phyloP scores from a whole-genome alignment of 2,888 invertebrate genomes.

The Eretmocerus hayati region DNA sequence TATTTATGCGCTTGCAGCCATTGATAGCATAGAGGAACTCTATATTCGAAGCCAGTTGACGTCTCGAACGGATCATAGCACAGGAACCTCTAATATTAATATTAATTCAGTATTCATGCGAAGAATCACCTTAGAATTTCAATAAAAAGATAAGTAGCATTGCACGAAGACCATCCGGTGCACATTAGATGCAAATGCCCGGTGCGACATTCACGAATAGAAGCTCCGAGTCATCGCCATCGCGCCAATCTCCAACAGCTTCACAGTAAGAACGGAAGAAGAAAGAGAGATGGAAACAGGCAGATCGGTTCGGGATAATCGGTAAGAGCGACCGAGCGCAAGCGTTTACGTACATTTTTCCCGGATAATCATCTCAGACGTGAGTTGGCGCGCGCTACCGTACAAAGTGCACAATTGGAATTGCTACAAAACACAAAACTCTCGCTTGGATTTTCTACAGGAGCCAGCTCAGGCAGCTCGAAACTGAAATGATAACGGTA shows the following conservation, averaged over 20 bases:
- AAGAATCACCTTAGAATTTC: constrained; percentile 24
- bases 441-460: too few species aligned
- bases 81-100: too few species aligned
- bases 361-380: constrained; percentile 33
- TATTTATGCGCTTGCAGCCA: too few species aligned
- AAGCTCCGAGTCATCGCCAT: constrained; percentile 8
- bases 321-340: too few species aligned
- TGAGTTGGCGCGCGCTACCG: constrained; percentile 27
- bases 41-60: too few species aligned
- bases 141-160: constrained; percentile 13
- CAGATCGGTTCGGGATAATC: too few species aligned
- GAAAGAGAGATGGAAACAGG: too few species aligned
- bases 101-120: too few species aligned
- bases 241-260: constrained; percentile 25
- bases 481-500: too few species aligned
- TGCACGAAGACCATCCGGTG: background rate
- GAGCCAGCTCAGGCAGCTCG: too few species aligned
- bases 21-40: too few species aligned
- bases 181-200: background rate
- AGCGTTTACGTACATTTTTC: constrained; percentile 26
- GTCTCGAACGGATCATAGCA: too few species aligned
- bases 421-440: constrained; percentile 13
- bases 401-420: constrained; percentile 26
- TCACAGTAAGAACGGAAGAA: constrained; percentile 23
- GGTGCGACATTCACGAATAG: constrained; percentile 11